A percentile compares a stretch with the other conserved stretches of the same genome.
phyloP scores from a whole-genome alignment of 2,888 invertebrate species.

The Chaitophorus viminalis region DNA sequence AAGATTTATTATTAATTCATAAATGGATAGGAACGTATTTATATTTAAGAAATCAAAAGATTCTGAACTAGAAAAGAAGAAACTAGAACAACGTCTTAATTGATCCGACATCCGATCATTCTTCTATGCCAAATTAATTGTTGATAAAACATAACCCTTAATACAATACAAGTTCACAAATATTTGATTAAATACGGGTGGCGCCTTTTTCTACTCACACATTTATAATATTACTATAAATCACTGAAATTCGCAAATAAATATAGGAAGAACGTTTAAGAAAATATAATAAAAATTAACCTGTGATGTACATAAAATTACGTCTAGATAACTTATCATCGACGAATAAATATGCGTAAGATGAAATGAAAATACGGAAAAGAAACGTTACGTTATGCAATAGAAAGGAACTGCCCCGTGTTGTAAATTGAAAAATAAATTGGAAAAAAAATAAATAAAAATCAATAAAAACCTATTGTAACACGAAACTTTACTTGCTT shows the following conservation, averaged over 20 bases:
- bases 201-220: neutral
- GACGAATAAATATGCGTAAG: neutral
- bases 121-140: neutral
- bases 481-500: neutral
- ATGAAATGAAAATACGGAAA: neutral
- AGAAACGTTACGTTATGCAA: neutral
- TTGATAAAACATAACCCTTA: neutral
- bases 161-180: neutral
- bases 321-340: constrained; percentile 36
- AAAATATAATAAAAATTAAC: neutral
- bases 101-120: neutral
- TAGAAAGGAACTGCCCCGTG: neutral
- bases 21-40: neutral
- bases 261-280: neutral
- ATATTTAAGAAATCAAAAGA: neutral
- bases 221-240: neutral
- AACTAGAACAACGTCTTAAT: constrained; percentile 8
- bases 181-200: neutral
- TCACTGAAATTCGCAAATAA: neutral
- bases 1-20: neutral
- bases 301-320: neutral
- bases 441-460: neutral
- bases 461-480: constrained; percentile 6
- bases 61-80: neutral
- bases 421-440: neutral